Percentiles rank a stretch among this genome's conserved stretches.
Evolutionary conservation across 2,113 vertebrate genomes (phyloP).

Genomic region (Marmota monax): DNA sequence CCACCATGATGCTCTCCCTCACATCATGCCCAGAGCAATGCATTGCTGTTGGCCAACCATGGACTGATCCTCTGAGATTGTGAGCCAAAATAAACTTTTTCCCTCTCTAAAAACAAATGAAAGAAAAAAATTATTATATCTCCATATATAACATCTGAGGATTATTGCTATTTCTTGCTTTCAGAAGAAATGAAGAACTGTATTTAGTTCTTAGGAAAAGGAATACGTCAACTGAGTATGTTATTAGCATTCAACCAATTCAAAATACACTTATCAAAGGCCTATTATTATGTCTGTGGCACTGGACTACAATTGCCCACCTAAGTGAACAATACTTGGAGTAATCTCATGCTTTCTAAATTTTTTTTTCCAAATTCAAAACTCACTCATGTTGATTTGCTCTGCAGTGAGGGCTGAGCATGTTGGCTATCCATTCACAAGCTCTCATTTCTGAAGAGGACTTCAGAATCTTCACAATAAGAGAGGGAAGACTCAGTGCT

Average conservation of each 20-base stretch:
- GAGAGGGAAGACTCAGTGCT: slow-evolving; percentile 80
- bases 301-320: background rate
- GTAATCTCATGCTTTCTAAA: background rate
- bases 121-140: too few relatives aligned
- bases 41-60: too few relatives aligned
- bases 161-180: slow-evolving; percentile 37
- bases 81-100: too few relatives aligned
- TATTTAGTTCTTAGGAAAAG: slow-evolving; percentile 23
- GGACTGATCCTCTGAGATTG: too few relatives aligned
- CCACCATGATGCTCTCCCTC: too few relatives aligned
- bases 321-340: slow-evolving; percentile 45
- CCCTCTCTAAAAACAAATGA: too few relatives aligned
- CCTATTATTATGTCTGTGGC: background rate
- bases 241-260: slow-evolving; percentile 45
- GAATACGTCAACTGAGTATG: slow-evolving; percentile 34
- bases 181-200: slow-evolving; percentile 24
- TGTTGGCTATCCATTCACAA: slow-evolving; percentile 54
- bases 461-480: slow-evolving; percentile 80
- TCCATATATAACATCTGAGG: background rate
- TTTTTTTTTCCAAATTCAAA: slow-evolving; percentile 26
- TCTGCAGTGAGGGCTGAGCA: background rate
- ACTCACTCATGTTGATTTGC: slow-evolving; percentile 44
- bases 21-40: too few relatives aligned
- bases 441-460: slow-evolving; percentile 62
- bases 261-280: slow-evolving; percentile 7